phyloP scores from a whole-genome alignment of 2,113 vertebrate species.

The Alethe castanea region DNA sequence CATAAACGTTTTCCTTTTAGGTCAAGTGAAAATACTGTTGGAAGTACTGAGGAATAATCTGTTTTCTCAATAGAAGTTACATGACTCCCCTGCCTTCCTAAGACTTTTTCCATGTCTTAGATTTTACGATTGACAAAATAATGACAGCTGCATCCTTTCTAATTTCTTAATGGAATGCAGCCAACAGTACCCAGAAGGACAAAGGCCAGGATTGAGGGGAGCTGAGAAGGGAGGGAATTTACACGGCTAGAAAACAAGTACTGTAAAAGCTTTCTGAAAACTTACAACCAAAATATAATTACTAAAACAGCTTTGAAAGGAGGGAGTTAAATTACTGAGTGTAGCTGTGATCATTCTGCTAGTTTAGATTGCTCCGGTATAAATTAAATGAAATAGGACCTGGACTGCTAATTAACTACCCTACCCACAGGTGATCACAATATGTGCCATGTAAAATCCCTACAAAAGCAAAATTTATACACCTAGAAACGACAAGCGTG shows the following conservation, averaged over 20 bases:
- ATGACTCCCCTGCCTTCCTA: not conserved
- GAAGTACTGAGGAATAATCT: not conserved
- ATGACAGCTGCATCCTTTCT: slow-evolving; percentile 8
- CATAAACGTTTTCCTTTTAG: not conserved
- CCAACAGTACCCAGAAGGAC: not conserved
- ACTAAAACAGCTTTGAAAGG: slow-evolving; percentile 57
- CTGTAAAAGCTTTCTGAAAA: slow-evolving; percentile 29
- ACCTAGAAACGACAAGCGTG: slow-evolving; percentile 39
- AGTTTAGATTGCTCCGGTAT: slow-evolving; percentile 58
- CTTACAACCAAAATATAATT: slow-evolving; percentile 46
- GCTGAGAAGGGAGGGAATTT: not conserved
- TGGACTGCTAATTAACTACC: slow-evolving; percentile 68
- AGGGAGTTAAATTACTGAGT: slow-evolving; percentile 16
- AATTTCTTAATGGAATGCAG: slow-evolving; percentile 15
- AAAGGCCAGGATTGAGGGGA: not conserved
- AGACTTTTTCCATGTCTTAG: not conserved
- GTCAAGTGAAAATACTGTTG: not conserved
- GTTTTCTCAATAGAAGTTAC: not conserved
- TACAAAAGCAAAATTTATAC: slow-evolving; percentile 36
- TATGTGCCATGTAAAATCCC: slow-evolving; percentile 9
- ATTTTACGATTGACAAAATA: slow-evolving; percentile 17
- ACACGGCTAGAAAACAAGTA: not conserved
- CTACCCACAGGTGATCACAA: slow-evolving; percentile 71
- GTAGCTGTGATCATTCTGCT: slow-evolving; percentile 19
- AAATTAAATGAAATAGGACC: slow-evolving; percentile 63